Evolutionary conservation across 2,888 invertebrate genomes (phyloP), one percentile per base, ranked within the genome.

Genomic region (Hyposoter didymator): DNA sequence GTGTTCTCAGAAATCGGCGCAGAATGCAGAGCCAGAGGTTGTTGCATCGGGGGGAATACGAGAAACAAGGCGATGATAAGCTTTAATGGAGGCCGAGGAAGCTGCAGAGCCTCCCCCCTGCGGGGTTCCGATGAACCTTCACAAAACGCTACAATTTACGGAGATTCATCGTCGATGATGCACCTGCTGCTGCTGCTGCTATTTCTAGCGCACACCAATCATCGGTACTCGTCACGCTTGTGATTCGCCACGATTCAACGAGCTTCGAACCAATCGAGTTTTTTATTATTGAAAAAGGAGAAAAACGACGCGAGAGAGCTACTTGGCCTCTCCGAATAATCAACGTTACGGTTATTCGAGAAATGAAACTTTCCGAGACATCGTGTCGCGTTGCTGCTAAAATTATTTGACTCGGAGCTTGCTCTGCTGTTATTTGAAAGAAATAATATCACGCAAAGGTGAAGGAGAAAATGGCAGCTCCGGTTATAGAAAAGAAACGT

Each of bases 401-500:
- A 73, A 72, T 35, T 19, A 73, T 81, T 52, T 69, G 78, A 28
- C 73, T 28, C 28, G 28, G 28, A 28, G 2, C 2, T 28, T 35
- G 35, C 7, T 35, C 0, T 5, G 35, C 39, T 39, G 10, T 39
- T 4, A 4, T 14, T 43, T 55, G 45, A 59, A 7, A 49, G 64
- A 7, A 19, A 47, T 19, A 2, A 35, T 14, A 35, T 72, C 28
- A 17, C 47, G 47, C 32, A 12, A 22, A 1, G 39, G 43, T 59
- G 52, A 91, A 1, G 39, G 43, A 52, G 52, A 91, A 88, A 62
- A 94, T 94, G 94, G 93, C 94, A 12, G 94, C 94, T 14, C 94
- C 94, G 81, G 93, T 94, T 86, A 94, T 94, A 76, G 96, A 96
- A 92, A 96, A 96, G 92, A 96, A 97, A 89, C 95, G 96, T 82